Conservation (phyloP, 2,888 invertebrate genomes). For the Mamestra brassicae region DNA sequence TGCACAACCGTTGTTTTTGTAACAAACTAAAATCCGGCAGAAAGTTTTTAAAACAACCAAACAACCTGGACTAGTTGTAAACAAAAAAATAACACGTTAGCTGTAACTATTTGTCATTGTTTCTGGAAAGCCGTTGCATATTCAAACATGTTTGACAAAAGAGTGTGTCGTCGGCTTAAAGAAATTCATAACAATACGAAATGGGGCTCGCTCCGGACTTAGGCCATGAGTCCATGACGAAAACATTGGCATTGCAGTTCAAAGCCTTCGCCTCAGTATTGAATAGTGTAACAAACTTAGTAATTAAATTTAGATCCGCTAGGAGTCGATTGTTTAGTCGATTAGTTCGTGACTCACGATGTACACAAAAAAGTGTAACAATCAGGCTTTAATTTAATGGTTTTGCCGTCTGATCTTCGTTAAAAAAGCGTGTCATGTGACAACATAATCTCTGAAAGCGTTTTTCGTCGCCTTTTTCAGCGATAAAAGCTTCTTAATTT, state of each 20-base stretch:
- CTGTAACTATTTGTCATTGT: constrained; percentile 71
- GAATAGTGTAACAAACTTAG: constrained; percentile 54
- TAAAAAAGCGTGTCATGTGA: constrained; percentile 20
- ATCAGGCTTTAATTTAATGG: constrained; percentile 25
- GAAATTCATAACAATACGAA: constrained; percentile 78
- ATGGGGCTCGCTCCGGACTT: constrained; percentile 47
- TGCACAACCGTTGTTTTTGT: constrained; percentile 72
- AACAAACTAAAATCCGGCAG: constrained; percentile 74
- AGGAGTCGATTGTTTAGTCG: constrained; percentile 53
- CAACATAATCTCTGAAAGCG: constrained; percentile 13
- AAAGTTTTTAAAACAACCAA: constrained; percentile 73
- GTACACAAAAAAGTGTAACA: constrained; percentile 42
- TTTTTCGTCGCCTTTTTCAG: not conserved
- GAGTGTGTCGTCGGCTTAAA: constrained; percentile 74
- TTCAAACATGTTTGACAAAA: constrained; percentile 71
- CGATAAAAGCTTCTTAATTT: not conserved
- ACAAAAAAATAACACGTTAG: constrained; percentile 68
- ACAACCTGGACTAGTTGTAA: constrained; percentile 67
- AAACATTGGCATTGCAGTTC: constrained; percentile 69
- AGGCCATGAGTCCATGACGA: constrained; percentile 58
- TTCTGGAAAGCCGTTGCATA: constrained; percentile 83
- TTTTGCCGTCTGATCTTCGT: not conserved
- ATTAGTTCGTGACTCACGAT: constrained; percentile 57
- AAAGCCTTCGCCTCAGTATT: constrained; percentile 55
- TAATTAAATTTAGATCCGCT: constrained; percentile 61